Base-by-base conservation (phyloP, 1,140 invertebrate species). In the Cyclargus thomasi region DNA sequence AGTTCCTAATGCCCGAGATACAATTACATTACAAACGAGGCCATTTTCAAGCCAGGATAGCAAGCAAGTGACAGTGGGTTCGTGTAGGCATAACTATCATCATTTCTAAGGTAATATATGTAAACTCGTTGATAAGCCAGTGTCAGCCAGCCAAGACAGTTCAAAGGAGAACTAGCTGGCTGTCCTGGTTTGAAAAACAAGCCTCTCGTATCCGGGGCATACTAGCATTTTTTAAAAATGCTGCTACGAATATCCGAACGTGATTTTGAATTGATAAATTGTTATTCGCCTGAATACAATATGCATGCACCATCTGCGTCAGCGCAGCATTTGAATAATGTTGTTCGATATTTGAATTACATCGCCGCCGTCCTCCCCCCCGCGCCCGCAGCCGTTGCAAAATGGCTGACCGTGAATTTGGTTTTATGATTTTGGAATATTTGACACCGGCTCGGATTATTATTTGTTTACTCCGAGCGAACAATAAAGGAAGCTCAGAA, bases 391-490 rank as follows among this genome's bases (percentile, higher is more conserved):
- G 11, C 35, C 29, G 47, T 69, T 71, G 68, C 65, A 65, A 67
- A 69, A 69, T 23, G 39, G 16, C 59, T 73, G 74, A 68, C 73
- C 73, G 73, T 74, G 73, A 74, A 74, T 73, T 67, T 67, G 23
- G 47, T 55, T 64, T 55, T 36, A 23, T 67, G 53, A 67, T 67
- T 67, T 62, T 65, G 53, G 17, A 22, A 65, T 22, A 36, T 64
- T 14, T 29, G 5, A 47, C 35, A 20, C 39, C 39, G 35, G 14
- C 63, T 11, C 18, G 17, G 18, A 39, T 64, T 47, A 64, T 21
- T 47, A 39, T 36, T n/a, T 55, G 53, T 65, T 65, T 65, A 55
- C 22, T 17, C 10, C 23, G 20, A 21, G 18, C 39, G 39, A 14
- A 47, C 5, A 29, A 29, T 8, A 29, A 29, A 29, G 29, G 4